Conservation (phyloP, 2,797 vertebrate species). For the Craterocephalus amniculus region DNA sequence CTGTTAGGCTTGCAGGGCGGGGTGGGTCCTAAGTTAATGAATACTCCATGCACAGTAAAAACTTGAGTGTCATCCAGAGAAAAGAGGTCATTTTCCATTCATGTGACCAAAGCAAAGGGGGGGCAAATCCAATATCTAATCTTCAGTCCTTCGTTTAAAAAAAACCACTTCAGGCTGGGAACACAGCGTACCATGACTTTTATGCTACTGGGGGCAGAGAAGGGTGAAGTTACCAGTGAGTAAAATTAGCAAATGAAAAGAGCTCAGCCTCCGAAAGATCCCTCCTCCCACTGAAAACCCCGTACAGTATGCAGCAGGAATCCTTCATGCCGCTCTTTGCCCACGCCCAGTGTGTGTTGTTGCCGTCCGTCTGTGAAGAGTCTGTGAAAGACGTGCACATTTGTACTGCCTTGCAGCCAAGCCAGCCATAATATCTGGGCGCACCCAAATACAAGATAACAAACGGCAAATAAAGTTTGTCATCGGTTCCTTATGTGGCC, state of each 20-base stretch:
- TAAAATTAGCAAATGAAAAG: conserved; percentile 76
- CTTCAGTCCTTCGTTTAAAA: not conserved
- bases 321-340: conserved; percentile 6
- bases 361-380: not conserved
- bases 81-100: not conserved
- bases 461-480: conserved; percentile 18
- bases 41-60: conserved; percentile 8
- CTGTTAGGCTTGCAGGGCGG: conserved; percentile 24
- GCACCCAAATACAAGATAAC: conserved; percentile 1
- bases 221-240: conserved; percentile 54
- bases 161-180: conserved; percentile 15
- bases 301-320: conserved; percentile 43
- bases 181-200: conserved; percentile 48
- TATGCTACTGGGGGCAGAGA: conserved; percentile 31
- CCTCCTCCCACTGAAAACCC: conserved; percentile 8
- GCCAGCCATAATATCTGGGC: conserved; percentile 12
- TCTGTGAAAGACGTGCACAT: not conserved
- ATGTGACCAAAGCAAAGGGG: not conserved
- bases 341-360: conserved; percentile 2
- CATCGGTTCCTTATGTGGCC: not conserved
- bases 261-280: conserved; percentile 8
- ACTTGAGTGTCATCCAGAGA: not conserved
- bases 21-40: conserved; percentile 37
- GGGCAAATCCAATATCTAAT: conserved; percentile 8
- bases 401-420: not conserved